phyloP scores from a whole-genome alignment of 2,888 invertebrate species.

The Drosophila nigritarsus region DNA sequence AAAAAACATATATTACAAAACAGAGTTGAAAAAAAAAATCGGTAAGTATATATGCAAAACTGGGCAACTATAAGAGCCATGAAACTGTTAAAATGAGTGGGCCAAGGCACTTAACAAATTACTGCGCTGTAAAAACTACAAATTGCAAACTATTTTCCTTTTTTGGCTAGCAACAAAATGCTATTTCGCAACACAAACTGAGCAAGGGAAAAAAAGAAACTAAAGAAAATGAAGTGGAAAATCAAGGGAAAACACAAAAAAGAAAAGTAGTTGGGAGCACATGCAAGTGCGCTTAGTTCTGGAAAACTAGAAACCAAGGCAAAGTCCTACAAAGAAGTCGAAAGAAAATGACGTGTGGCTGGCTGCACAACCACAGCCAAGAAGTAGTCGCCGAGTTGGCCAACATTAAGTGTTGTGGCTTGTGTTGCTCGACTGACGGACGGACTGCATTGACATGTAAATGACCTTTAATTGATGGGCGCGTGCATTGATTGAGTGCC shows the following conservation, averaged over 20 bases:
- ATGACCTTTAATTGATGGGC: conserved; percentile 79
- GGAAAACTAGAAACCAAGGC: conserved; percentile 32
- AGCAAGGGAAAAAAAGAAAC: conserved; percentile 27
- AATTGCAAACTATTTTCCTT: conserved; percentile 62
- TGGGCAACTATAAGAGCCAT: conserved; percentile 4
- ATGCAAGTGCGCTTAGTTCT: conserved; percentile 40
- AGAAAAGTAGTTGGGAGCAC: conserved; percentile 24
- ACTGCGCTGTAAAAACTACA: conserved; percentile 73
- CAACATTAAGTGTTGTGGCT: conserved; percentile 48
- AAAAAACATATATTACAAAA: not conserved
- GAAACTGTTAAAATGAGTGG: conserved; percentile 14
- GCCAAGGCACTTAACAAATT: conserved; percentile 73
- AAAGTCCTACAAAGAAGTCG: conserved; percentile 37
- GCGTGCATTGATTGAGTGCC: conserved; percentile 69
- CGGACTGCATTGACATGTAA: conserved; percentile 75
- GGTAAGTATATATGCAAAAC: conserved; percentile 10
- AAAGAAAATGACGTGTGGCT: conserved; percentile 67
- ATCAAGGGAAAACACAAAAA: not conserved
- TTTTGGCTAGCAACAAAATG: conserved; percentile 53
- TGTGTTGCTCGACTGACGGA: conserved; percentile 26
- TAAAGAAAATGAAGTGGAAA: conserved; percentile 1
- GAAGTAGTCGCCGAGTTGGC: conserved; percentile 32
- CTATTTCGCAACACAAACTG: conserved; percentile 47
- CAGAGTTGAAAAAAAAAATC: not conserved
- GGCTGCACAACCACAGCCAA: conserved; percentile 38